Evolutionary conservation across 1,140 invertebrate genomes (phyloP), one percentile per base, ranked within the genome.

Genomic region (Bathynomus jamesi): DNA sequence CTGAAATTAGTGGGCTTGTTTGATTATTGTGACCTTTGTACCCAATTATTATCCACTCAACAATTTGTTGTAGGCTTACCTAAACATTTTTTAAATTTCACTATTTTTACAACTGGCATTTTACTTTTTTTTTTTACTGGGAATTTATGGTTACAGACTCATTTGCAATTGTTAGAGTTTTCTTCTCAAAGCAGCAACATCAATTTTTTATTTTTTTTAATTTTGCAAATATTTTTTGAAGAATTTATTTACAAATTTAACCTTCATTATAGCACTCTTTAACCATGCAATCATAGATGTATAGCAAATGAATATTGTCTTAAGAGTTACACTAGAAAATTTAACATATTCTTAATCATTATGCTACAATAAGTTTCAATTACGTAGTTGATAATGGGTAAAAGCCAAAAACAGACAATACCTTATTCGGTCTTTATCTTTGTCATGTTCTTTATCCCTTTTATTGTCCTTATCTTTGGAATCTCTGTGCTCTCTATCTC

Each of bases 401-500:
- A 53, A 53, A 53, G 5, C 21, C 11, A 53, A 53, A 40, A 53
- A 53, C 5, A 5, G 13, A 53, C 13, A 53, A 8, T 53, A 53
- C 21, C 21, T 53, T 53, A 53, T 17, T 21, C 40, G 13, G 21
- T 53, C 21, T 17, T 21, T 11, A 53, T 53, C 40, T 5, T 21
- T 53, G 21, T 53, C 40, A 53, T 53, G 21, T 17, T 53, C 40
- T 21, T 53, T 53, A 3, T 53, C 40, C 21, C 40, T 53, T 5
- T 53, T 53, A 53, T 53, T 53, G 40, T 53, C 40, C 21, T 21
- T 53, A 17, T n/a, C n/a, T n/a, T n/a, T n/a, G n/a, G n/a, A n/a
- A n/a, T n/a, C n/a, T n/a, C n/a, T n/a, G n/a, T n/a, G n/a, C n/a
- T 53, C 40, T 53, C 40, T 53, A 53, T 53, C 40, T 53, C 40